Conservation (phyloP, 2,888 invertebrate genomes). For the Cephus sareptanus region DNA sequence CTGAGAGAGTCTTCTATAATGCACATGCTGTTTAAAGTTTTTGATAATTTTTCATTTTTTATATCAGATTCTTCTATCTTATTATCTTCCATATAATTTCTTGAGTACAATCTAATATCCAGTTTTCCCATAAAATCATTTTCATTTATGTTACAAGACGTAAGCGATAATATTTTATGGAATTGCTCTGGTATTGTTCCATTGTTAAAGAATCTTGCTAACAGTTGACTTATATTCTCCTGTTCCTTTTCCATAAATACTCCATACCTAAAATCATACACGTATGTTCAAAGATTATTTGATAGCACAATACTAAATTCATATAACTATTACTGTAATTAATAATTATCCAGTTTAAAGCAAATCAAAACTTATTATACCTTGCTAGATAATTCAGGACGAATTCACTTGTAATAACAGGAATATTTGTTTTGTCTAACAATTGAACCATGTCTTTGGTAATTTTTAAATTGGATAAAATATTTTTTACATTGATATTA, state of each 20-base stretch:
- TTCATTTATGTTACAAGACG: conserved; percentile 58
- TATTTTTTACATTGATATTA: conserved; percentile 62
- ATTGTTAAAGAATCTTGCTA: conserved; percentile 73
- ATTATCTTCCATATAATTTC: conserved; percentile 69
- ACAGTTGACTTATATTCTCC: conserved; percentile 69
- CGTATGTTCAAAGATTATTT: background rate
- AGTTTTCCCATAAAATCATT: conserved; percentile 68
- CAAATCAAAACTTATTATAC: conserved; percentile 29
- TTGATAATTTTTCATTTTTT: conserved; percentile 36
- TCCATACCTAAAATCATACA: conserved; percentile 68
- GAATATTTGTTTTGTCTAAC: conserved; percentile 67
- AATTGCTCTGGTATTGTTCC: conserved; percentile 57
- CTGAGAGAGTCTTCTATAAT: conserved; percentile 53
- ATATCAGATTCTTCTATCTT: conserved; percentile 68
- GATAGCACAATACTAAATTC: background rate
- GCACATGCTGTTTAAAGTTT: conserved; percentile 68
- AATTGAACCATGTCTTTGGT: conserved; percentile 71
- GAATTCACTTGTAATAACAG: conserved; percentile 69
- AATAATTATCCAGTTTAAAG: background rate
- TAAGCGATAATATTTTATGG: conserved; percentile 35
- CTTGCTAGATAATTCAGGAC: conserved; percentile 70
- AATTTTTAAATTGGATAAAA: conserved; percentile 70
- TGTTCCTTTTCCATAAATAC: conserved; percentile 73
- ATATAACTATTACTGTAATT: background rate
- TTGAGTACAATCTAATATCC: conserved; percentile 58